phyloP scores from a whole-genome alignment of 92 coral and sea anemone species.

The Diadumene lineata region DNA sequence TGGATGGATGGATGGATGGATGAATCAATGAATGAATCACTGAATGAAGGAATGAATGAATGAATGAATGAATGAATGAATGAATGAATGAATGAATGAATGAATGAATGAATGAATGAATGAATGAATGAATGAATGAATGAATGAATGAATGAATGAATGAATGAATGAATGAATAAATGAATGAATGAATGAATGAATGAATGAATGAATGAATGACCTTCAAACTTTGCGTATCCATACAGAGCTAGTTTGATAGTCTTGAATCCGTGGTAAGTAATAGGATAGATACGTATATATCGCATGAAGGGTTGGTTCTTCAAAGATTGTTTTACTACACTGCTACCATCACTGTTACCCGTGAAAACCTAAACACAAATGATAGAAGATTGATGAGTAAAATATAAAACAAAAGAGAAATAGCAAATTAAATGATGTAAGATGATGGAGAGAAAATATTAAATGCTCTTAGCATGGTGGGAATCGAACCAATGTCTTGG shows the following conservation, averaged over 20 bases:
- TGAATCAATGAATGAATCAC: neutral
- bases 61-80: neutral
- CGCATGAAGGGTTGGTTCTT: neutral
- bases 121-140: neutral
- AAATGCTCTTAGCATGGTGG: too few relatives aligned
- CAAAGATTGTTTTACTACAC: neutral
- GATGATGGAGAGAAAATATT: too few relatives aligned
- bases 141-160: neutral
- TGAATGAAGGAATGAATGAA: neutral
- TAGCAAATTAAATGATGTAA: too few relatives aligned
- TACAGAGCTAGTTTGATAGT: constrained; percentile 24
- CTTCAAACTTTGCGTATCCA: constrained; percentile 10
- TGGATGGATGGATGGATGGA: neutral
- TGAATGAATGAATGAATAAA: neutral
- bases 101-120: neutral
- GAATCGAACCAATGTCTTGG: too few relatives aligned
- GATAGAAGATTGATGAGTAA: too few relatives aligned
- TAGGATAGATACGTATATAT: constrained; percentile 11
- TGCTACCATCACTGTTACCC: neutral
- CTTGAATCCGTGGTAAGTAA: neutral
- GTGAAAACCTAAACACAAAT: neutral
- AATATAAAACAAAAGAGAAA: too few relatives aligned
- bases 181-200: neutral
- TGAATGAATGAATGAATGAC: neutral
- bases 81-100: neutral